These are phyloP conservation scores for Dilophus febrilis DNA, from an alignment of 2,888 invertebrate genomes.

Conservation along the genomic window DNA sequence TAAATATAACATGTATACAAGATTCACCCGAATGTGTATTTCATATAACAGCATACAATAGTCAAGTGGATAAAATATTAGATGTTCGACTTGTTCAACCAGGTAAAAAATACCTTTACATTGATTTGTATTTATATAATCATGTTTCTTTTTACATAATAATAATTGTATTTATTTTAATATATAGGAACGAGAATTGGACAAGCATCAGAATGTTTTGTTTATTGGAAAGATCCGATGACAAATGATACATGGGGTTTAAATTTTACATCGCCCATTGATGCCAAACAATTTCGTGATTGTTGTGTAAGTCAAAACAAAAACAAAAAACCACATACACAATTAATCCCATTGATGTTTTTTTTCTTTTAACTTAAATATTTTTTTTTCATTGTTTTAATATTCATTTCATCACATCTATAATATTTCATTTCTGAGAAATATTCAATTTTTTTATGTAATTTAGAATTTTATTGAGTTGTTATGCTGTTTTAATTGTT, in stretches of 20 bases:
- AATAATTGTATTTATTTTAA: slow-evolving; percentile 6
- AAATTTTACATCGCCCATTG: slow-evolving; percentile 93
- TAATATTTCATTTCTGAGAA: neutral
- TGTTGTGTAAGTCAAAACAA: slow-evolving; percentile 72
- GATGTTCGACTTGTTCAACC: slow-evolving; percentile 94
- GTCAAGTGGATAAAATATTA: slow-evolving; percentile 95
- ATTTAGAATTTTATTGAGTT: neutral
- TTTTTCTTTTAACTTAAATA: neutral
- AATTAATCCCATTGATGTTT: neutral
- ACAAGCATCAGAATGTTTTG: slow-evolving; percentile 96
- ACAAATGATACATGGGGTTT: slow-evolving; percentile 96
- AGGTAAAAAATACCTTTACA: slow-evolving; percentile 38
- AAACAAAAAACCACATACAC: neutral
- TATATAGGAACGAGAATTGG: slow-evolving; percentile 82
- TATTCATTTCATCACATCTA: neutral
- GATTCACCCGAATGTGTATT: slow-evolving; percentile 94
- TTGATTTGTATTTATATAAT: slow-evolving; percentile 10
- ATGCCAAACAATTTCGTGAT: slow-evolving; percentile 92
- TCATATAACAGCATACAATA: slow-evolving; percentile 97
- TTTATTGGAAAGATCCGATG: slow-evolving; percentile 97
- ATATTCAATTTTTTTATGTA: neutral
- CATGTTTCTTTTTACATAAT: neutral
- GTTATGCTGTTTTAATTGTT: too few relatives aligned
- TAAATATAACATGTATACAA: slow-evolving; percentile 95
- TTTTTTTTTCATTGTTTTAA: neutral